phyloP scores from a whole-genome alignment of 2,113 vertebrate species.

The Mystacornis crossleyi region DNA sequence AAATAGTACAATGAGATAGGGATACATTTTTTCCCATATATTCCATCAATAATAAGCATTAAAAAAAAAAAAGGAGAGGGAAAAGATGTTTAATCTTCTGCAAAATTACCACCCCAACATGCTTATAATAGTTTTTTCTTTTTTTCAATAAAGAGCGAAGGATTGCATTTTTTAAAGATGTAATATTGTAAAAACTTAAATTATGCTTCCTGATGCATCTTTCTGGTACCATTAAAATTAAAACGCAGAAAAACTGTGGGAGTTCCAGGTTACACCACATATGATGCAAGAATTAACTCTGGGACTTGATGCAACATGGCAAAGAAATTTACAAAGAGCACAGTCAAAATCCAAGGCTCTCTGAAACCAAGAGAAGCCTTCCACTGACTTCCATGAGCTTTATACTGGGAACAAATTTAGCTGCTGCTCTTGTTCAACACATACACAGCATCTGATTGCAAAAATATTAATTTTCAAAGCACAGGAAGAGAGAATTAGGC shows the following conservation, averaged over 20 bases:
- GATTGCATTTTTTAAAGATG: background rate
- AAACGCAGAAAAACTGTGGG: background rate
- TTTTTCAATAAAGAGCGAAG: background rate
- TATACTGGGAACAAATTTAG: background rate
- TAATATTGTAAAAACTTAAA: background rate
- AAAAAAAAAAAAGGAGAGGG: rapidly evolving
- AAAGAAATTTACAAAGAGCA: background rate
- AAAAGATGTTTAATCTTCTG: background rate
- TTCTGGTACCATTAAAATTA: background rate
- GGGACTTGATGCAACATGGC: background rate
- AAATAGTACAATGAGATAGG: background rate
- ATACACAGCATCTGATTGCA: background rate
- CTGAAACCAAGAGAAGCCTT: background rate
- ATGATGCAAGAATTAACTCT: background rate
- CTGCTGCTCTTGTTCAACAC: background rate
- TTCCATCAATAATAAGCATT: background rate
- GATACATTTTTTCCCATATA: background rate
- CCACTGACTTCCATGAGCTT: background rate
- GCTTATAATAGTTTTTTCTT: background rate
- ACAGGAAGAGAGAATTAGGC: background rate
- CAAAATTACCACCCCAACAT: background rate
- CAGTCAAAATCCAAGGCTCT: background rate
- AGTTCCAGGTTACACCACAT: background rate
- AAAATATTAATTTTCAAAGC: background rate
- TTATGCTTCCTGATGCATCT: background rate